These are phyloP conservation scores for Lophotriccus pileatus DNA, from an alignment of 2,797 vertebrate species.

Conservation along the genomic window DNA sequence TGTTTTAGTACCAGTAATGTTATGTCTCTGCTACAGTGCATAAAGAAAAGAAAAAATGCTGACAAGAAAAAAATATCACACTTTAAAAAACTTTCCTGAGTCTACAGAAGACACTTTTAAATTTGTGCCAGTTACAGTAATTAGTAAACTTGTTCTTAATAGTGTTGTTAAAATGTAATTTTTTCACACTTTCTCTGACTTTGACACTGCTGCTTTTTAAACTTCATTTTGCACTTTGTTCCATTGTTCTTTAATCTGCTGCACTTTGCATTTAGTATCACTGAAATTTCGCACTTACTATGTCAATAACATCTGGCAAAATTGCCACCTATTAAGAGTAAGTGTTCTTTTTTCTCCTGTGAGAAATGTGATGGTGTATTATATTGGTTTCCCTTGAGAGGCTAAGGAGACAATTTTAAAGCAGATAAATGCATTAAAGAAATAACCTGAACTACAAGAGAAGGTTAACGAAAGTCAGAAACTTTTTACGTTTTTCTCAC, in stretches of 20 bases:
- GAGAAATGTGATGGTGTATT: slow-evolving; percentile 89
- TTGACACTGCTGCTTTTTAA: slow-evolving; percentile 81
- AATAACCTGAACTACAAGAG: slow-evolving; percentile 81
- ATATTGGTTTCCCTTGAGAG: slow-evolving; percentile 86
- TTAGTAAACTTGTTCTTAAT: slow-evolving; percentile 81
- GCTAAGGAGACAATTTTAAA: slow-evolving; percentile 84
- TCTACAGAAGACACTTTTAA: slow-evolving; percentile 71
- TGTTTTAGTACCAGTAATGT: slow-evolving; percentile 37
- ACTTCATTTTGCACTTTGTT: slow-evolving; percentile 87
- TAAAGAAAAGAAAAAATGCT: slow-evolving; percentile 44
- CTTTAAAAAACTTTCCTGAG: slow-evolving; percentile 68
- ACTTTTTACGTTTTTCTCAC: slow-evolving; percentile 61
- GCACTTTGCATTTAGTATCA: slow-evolving; percentile 88
- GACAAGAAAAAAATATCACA: slow-evolving; percentile 44
- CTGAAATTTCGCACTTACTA: slow-evolving; percentile 95
- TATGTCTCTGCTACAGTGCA: slow-evolving; percentile 17
- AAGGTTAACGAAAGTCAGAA: slow-evolving; percentile 83
- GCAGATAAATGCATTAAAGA: slow-evolving; percentile 85
- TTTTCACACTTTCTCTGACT: slow-evolving; percentile 81
- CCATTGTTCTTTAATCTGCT: slow-evolving; percentile 95
- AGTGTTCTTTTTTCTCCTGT: slow-evolving; percentile 88
- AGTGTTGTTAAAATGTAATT: slow-evolving; percentile 76
- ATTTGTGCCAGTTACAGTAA: slow-evolving; percentile 76
- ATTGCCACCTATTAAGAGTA: slow-evolving; percentile 97
- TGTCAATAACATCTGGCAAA: slow-evolving; percentile 99